Evolutionary conservation across 2,888 invertebrate genomes (phyloP).

Genomic region (Aleiodes testaceus): DNA sequence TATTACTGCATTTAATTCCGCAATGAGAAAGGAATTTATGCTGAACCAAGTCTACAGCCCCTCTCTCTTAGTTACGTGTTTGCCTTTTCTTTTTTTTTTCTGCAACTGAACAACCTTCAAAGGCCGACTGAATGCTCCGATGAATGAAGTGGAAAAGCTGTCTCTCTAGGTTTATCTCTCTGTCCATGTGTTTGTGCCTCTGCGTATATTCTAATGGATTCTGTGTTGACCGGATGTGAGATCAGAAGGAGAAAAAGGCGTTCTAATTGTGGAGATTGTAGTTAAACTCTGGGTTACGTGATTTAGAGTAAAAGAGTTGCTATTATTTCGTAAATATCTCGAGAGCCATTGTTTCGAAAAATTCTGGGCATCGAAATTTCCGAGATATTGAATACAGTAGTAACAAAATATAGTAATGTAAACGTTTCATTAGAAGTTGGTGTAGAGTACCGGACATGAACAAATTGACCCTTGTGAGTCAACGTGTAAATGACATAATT

Average conservation of each 20-base stretch:
- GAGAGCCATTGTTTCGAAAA: no score
- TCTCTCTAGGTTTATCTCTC: constrained; percentile 4
- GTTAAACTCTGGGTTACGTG: no score
- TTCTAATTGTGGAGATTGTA: background rate
- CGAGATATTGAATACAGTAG: no score
- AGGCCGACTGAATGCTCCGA: constrained; percentile 71
- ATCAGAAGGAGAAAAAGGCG: constrained; percentile 2
- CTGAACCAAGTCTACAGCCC: constrained; percentile 38
- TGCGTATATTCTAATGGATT: background rate
- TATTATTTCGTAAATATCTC: no score
- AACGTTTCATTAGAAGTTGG: constrained; percentile 56
- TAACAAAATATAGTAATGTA: background rate
- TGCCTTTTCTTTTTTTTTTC: constrained; percentile 54
- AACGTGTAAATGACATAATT: constrained; percentile 68
- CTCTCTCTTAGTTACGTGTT: constrained; percentile 15
- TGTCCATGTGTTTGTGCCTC: background rate
- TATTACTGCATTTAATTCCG: background rate
- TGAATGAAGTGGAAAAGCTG: constrained; percentile 65
- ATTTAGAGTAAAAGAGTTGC: no score
- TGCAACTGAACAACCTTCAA: constrained; percentile 68
- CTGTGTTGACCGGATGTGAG: background rate
- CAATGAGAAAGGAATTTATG: constrained; percentile 46
- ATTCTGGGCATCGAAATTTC: no score
- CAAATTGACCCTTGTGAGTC: constrained; percentile 65
- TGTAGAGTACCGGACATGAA: constrained; percentile 61